A percentile compares a stretch with the other conserved stretches of the same genome.
Evolutionary conservation across 1,140 invertebrate species (phyloP).

Genomic region (Drosophila repletoides): DNA sequence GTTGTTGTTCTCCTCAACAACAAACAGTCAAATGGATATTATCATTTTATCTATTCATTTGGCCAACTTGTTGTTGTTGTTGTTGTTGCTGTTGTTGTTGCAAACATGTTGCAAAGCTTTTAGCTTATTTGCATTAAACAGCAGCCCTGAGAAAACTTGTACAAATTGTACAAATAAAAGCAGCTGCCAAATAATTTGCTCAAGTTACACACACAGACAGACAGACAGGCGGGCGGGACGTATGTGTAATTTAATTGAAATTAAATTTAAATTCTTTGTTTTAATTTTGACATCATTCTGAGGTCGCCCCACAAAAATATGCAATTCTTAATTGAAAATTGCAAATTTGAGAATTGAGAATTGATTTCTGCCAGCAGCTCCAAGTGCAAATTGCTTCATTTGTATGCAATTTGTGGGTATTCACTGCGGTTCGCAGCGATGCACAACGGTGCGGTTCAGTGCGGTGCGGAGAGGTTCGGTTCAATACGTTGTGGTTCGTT

Average conservation of each 20-base stretch:
- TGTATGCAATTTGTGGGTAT: constrained; percentile 60
- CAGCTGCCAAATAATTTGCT: constrained; percentile 28
- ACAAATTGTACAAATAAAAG: constrained; percentile 17
- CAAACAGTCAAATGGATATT: constrained; percentile 76
- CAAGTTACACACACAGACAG: constrained; percentile 4
- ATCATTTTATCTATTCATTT: constrained; percentile 68
- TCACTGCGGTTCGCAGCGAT: no score
- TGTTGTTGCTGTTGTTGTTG: constrained; percentile 57
- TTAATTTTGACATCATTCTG: neutral
- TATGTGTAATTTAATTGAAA: constrained; percentile 62
- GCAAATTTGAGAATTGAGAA: constrained; percentile 18
- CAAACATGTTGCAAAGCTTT: constrained; percentile 69
- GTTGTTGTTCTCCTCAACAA: constrained; percentile 17
- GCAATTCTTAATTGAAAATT: constrained; percentile 66
- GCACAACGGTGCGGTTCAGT: constrained; percentile 20
- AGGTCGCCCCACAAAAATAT: constrained; percentile 65
- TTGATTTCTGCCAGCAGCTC: constrained; percentile 17
- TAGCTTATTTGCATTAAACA: constrained; percentile 51
- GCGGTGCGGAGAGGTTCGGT: no score
- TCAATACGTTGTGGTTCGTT: no score
- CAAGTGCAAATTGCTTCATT: constrained; percentile 69
- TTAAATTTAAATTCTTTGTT: constrained; percentile 43
- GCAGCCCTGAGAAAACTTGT: constrained; percentile 16
- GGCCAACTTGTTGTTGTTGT: constrained; percentile 53
- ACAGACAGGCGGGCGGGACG: constrained; percentile 29